Percentiles rank a stretch among this genome's conserved stretches.
These are phyloP conservation scores for Escarpia spicata DNA, from an alignment of 2,888 invertebrate species.

Conservation along the genomic window DNA sequence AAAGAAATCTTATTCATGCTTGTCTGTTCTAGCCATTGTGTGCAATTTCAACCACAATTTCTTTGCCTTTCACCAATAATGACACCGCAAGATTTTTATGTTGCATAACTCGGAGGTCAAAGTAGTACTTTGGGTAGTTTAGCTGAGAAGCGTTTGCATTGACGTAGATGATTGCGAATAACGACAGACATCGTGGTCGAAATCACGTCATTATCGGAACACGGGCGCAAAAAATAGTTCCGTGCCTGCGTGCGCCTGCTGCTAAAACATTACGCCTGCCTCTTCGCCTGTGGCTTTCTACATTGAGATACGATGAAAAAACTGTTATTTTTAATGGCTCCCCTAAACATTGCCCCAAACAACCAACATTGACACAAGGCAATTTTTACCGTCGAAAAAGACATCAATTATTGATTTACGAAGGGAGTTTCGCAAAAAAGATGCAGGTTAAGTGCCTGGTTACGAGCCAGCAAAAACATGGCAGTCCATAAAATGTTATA, in stretches of 20 bases:
- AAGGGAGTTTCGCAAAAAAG: background rate
- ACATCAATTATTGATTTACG: background rate
- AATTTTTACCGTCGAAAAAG: conserved; percentile 8
- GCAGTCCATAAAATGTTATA: background rate
- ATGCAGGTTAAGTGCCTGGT: background rate
- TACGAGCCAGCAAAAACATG: background rate
- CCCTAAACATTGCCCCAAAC: conserved; percentile 2
- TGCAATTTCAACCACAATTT: background rate
- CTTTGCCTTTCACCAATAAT: background rate
- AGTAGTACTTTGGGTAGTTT: background rate
- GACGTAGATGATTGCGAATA: background rate
- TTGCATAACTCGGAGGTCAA: background rate
- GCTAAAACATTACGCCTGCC: background rate
- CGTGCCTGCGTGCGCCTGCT: background rate
- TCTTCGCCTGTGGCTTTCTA: background rate
- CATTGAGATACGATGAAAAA: background rate
- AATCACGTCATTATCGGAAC: background rate
- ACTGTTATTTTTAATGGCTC: background rate
- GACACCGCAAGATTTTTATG: background rate
- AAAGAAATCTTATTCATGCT: background rate
- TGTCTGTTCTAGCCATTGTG: background rate
- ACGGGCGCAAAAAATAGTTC: background rate
- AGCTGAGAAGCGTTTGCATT: conserved; percentile 3
- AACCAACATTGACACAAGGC: background rate
- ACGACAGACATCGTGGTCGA: background rate